Conservation (phyloP, 2,113 vertebrate species). For the Nibea coibor region DNA sequence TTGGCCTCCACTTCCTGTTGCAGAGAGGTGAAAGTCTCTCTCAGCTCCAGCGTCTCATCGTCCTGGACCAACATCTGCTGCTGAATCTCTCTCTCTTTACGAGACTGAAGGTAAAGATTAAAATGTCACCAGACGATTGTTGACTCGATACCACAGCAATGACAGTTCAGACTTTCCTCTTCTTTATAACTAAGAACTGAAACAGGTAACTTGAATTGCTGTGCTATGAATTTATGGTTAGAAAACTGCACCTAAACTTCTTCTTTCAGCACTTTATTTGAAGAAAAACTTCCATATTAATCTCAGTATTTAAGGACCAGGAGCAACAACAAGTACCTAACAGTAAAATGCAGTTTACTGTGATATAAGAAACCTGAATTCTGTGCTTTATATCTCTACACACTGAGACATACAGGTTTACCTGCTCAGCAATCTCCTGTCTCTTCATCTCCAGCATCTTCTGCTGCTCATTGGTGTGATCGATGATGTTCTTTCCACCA, state of each 20-base stretch:
- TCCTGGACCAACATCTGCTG: conserved; percentile 93
- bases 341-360: neutral
- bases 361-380: neutral
- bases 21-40: conserved; percentile 94
- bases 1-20: conserved; percentile 98
- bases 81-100: conserved; percentile 93
- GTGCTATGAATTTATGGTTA: neutral
- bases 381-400: neutral
- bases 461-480: conserved; percentile 98
- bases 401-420: conserved; percentile 55
- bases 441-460: conserved; percentile 94
- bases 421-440: conserved; percentile 97
- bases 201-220: too few relatives aligned
- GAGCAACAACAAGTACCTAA: neutral
- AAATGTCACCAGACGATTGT: conserved; percentile 1
- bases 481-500: conserved; percentile 95
- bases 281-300: neutral
- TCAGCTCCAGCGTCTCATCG: conserved; percentile 95
- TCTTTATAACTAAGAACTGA: too few relatives aligned
- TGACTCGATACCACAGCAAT: too few relatives aligned
- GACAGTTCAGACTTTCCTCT: too few relatives aligned
- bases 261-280: neutral
- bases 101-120: conserved; percentile 82
- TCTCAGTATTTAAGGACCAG: neutral
- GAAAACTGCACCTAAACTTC: neutral